Evolutionary conservation across 2,113 vertebrate genomes (phyloP), one percentile per base, ranked within the genome.

Genomic region (Electrona antarctica): DNA sequence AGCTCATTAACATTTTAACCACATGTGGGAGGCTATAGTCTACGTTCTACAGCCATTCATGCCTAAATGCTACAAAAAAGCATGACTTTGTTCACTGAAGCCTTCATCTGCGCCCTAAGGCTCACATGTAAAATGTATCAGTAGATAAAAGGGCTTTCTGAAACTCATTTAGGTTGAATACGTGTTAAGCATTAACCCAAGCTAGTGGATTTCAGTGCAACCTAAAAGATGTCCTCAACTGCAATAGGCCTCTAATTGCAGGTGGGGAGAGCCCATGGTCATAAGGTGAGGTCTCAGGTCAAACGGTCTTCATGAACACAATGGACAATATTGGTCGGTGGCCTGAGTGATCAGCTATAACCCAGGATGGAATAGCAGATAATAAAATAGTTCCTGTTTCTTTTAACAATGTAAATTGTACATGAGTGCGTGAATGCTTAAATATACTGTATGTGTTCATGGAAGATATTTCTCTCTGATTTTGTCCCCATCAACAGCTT

Each of bases 291-390:
- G n/a, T 69, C 63, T 76, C 54, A n/a, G 8, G n/a, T 69, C 63
- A 64, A 11, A 76, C 58, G 48, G 28, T 59, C 29, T 14, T 9
- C 28, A 63, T 48, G 10, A 63, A 57, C 47, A 48, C 52, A 12
- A 10, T 15, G 12, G 9, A 72, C 60, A 61, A 73, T 58, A 81
- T 78, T 84, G 28, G 72, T 72, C 73, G 29, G 49, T 51, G 50
- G 0, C 7, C 13, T 71, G 45, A 47, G 15, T 57, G 29, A 5
- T 6, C 5, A 33, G n/a, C 28, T 52, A 14, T 28, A 69, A 55
- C n/a, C 4, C 3, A n/a, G 8, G 28, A 1, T 1, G 15, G 12
- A 54, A 49, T 60, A 58, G 57, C 12, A 1, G 2, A 7, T 55
- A 41, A 41, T 41, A 41, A 41, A 41, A 41, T 41, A 2, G 33